Base-by-base conservation (phyloP, 2,797 vertebrate species). In the Poeciliopsis turneri region DNA sequence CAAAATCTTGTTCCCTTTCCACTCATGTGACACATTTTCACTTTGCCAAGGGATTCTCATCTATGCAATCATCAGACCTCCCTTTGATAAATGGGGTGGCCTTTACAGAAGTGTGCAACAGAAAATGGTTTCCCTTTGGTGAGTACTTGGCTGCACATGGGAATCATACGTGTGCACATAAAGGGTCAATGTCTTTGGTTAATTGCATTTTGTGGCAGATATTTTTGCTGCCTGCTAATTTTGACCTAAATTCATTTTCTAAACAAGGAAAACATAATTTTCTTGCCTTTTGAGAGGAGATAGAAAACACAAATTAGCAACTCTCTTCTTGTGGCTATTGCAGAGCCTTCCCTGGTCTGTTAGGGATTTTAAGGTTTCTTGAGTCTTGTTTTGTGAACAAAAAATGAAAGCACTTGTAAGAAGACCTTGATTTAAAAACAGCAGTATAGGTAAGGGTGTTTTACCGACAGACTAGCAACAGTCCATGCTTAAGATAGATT, bases 11-110 rank as follows among this genome's bases (percentile, higher is more conserved):
- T 43, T 53, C 66, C 61, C 16, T 23, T 69, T 69, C 66, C 69
- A 43, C n/a, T n/a, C 10, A 5, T 68, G 49, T 45, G 49, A 30
- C 61, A 51, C 25, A 3, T 43, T 41, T 30, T 18, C 68, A 78
- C 43, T 49, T 55, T 25, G 53, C 53, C 43, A 25, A 59, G 41
- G 46, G 43, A 36, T 49, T 78, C 51, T 70, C 16, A 66, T 73
- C 45, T 73, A n/a, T 51, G 55, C 70, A n/a, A 46, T 45, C 68
- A 71, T 57, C 76, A 57, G 68, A 45, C 53, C 57, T 78, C 13
- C 71, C 57, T 57, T 47, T 80, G 33, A 75, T 70, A 69, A 64
- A 74, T 75, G 72, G 43, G 49, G 39, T 30, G 73, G 8, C 73
- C 0, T 78, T 64, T 55, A 72, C 12, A 39, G 51, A 68, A 55